Conservation (phyloP, 2,888 invertebrate genomes). For the Tinea semifulvella region DNA sequence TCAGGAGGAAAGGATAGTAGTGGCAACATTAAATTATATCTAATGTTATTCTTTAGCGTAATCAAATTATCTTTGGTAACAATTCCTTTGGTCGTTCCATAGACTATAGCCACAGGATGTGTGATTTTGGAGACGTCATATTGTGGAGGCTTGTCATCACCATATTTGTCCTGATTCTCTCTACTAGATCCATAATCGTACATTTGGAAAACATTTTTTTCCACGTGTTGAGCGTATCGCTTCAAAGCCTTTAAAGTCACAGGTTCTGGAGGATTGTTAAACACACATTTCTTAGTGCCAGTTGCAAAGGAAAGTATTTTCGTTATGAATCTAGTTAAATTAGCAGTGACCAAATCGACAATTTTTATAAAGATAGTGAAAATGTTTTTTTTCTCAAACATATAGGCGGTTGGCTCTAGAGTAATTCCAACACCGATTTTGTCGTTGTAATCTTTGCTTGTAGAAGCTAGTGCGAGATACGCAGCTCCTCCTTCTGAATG, state of each 20-base stretch:
- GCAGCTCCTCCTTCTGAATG: not conserved
- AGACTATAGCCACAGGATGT: not conserved
- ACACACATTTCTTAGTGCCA: not conserved
- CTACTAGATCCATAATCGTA: not conserved
- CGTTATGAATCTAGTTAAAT: not conserved
- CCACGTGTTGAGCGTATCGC: not conserved
- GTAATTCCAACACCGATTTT: not conserved
- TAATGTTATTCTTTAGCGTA: too few relatives aligned
- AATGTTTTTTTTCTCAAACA: not conserved
- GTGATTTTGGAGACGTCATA: not conserved
- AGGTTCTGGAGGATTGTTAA: not conserved
- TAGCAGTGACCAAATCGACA: not conserved
- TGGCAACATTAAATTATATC: too few relatives aligned
- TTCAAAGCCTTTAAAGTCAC: not conserved
- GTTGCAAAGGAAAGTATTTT: too few relatives aligned
- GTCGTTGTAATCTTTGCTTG: not conserved
- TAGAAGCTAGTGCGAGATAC: not conserved
- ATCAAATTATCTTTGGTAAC: not conserved
- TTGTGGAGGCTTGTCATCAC: not conserved
- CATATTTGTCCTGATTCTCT: slow-evolving; percentile 1
- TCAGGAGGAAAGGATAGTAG: too few relatives aligned
- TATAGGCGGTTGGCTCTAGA: not conserved
- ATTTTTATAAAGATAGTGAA: not conserved
- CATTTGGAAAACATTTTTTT: slow-evolving; percentile 3
- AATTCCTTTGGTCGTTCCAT: not conserved